Percentiles rank a stretch among this genome's conserved stretches.
Evolutionary conservation across 2,797 vertebrate species (phyloP).

Genomic region (Acanthis flammea): DNA sequence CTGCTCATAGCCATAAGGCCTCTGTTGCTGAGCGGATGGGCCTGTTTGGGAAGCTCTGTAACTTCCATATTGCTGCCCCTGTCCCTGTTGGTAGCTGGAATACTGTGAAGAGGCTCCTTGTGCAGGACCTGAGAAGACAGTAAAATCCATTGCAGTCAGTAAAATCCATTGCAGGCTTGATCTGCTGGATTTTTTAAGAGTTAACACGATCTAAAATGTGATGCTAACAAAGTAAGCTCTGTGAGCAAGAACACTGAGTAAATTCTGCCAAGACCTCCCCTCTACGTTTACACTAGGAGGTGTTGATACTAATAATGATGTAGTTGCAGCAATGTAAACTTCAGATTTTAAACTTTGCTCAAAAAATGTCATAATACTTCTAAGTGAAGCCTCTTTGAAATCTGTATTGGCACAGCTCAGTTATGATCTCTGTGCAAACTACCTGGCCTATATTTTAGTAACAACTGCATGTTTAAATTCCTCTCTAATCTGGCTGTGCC

Average conservation of each 20-base stretch:
- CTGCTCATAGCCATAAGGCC: constrained; percentile 93
- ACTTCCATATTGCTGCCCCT: constrained; percentile 89
- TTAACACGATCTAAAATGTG: neutral
- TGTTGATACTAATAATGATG: neutral
- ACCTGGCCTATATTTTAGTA: neutral
- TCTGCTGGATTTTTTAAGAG: neutral
- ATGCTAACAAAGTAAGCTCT: neutral
- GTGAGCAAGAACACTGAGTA: neutral
- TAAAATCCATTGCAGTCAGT: neutral
- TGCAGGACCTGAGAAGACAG: constrained; percentile 73
- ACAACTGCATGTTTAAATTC: neutral
- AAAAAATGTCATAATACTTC: neutral
- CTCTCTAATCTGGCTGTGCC: neutral
- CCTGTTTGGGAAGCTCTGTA: constrained; percentile 89
- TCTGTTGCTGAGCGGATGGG: constrained; percentile 86
- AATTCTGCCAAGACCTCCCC: neutral
- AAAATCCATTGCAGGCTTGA: neutral
- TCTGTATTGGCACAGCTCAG: neutral
- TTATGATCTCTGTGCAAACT: neutral
- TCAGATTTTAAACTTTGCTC: neutral
- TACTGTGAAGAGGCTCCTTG: constrained; percentile 91
- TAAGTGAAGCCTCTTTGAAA: neutral
- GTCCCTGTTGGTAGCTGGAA: constrained; percentile 91
- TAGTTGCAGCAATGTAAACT: neutral
- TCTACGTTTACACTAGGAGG: neutral